A percentile compares a stretch with the other conserved stretches of the same genome.
Evolutionary conservation across 2,113 vertebrate species (phyloP).

Genomic region (Carlito syrichta): DNA sequence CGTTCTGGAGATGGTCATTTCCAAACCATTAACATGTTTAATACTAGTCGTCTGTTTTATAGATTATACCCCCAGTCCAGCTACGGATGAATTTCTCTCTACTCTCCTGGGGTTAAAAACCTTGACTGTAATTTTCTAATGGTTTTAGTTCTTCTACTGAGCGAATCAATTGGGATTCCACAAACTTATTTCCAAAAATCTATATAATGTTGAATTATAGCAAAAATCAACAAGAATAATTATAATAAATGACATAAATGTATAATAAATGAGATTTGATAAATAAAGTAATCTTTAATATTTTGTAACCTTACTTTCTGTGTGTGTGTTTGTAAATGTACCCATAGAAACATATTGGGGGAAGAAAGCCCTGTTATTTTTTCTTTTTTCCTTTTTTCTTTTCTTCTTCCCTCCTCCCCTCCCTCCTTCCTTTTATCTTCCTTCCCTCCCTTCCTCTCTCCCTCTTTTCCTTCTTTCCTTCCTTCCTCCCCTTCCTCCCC

Average conservation of each 20-base stretch:
- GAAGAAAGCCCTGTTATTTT: no score
- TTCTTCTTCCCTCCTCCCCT: rapidly evolving
- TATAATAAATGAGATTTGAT: neutral
- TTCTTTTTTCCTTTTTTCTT: no score
- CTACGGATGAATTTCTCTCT: neutral
- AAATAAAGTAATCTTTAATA: neutral
- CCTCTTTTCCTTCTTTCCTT: no score
- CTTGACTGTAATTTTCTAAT: neutral
- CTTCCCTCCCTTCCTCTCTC: no score
- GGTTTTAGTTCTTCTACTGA: neutral
- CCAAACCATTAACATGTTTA: neutral
- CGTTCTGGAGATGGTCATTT: neutral
- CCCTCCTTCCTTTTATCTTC: no score
- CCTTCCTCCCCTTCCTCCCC: rapidly evolving
- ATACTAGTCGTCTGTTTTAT: neutral
- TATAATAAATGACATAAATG: neutral
- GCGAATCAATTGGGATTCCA: neutral
- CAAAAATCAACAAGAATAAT: neutral
- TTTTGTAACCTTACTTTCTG: neutral
- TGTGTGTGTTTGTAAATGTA: neutral
- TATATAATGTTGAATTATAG: neutral
- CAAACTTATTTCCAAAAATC: neutral
- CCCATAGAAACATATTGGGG: neutral
- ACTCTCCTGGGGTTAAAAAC: neutral
- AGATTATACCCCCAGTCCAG: neutral